Conservation (phyloP, 2,797 vertebrate species). For the Lepilemur septentrionalis region DNA sequence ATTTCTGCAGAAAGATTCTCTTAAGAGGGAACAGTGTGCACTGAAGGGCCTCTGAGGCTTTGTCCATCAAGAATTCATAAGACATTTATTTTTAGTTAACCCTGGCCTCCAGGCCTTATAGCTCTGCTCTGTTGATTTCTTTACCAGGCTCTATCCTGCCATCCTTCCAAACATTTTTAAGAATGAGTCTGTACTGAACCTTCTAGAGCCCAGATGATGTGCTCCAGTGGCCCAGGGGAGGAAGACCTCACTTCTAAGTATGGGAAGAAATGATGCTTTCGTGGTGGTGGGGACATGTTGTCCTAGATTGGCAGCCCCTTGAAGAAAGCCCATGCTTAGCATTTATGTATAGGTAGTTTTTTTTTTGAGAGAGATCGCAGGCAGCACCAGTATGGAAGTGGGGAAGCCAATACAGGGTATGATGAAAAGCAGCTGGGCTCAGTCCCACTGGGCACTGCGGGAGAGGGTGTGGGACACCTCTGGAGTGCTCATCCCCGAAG, state of each 20-base stretch:
- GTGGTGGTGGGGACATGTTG: not conserved
- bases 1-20: not conserved
- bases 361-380: not conserved
- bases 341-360: not conserved
- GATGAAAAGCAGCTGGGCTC: not conserved
- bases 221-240: not conserved
- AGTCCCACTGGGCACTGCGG: not conserved
- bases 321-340: not conserved
- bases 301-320: not conserved
- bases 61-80: not conserved
- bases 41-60: not conserved
- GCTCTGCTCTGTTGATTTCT: not conserved
- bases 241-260: not conserved
- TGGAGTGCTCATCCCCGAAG: not conserved
- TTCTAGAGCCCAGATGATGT: not conserved
- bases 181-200: not conserved
- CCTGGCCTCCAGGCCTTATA: not conserved
- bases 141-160: not conserved
- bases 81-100: not conserved
- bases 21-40: not conserved
- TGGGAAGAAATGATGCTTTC: not conserved
- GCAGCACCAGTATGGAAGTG: not conserved
- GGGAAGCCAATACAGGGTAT: not conserved
- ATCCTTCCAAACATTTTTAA: conserved; percentile 9
- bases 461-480: not conserved